These are phyloP conservation scores for Oophaga sylvatica DNA, from an alignment of 2,797 vertebrate genomes.

Conservation along the genomic window DNA sequence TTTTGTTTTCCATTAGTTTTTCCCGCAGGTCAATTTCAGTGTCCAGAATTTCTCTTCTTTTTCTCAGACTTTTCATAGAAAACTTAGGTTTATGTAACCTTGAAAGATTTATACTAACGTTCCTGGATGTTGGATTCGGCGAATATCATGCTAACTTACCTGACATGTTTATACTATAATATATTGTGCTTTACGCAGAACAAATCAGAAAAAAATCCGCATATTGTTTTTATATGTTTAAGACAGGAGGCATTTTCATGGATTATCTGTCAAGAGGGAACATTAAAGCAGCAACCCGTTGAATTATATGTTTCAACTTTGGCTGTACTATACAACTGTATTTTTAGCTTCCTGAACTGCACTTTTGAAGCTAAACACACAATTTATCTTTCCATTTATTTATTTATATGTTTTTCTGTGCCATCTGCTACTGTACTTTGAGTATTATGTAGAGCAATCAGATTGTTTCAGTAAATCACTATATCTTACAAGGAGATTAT, in stretches of 20 bases:
- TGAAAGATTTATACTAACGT: background rate
- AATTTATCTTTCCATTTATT: background rate
- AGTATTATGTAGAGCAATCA: background rate
- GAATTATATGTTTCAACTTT: background rate
- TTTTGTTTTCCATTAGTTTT: background rate
- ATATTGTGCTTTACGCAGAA: background rate
- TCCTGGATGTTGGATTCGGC: background rate
- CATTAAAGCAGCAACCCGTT: background rate
- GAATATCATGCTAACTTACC: background rate
- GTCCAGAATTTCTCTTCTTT: background rate
- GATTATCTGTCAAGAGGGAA: background rate
- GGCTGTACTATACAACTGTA: background rate
- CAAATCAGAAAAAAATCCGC: background rate
- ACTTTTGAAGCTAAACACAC: background rate
- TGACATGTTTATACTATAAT: background rate
- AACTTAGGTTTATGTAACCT: background rate
- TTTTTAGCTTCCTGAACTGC: background rate
- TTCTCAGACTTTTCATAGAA: background rate
- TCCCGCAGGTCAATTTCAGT: background rate
- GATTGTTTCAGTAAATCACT: background rate
- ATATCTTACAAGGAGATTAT: background rate
- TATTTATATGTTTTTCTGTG: background rate
- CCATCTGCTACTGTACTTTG: background rate
- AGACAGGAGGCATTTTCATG: background rate
- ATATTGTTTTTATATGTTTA: background rate